phyloP scores from a whole-genome alignment of 2,113 vertebrate genomes.

The Seriola dumerili region DNA sequence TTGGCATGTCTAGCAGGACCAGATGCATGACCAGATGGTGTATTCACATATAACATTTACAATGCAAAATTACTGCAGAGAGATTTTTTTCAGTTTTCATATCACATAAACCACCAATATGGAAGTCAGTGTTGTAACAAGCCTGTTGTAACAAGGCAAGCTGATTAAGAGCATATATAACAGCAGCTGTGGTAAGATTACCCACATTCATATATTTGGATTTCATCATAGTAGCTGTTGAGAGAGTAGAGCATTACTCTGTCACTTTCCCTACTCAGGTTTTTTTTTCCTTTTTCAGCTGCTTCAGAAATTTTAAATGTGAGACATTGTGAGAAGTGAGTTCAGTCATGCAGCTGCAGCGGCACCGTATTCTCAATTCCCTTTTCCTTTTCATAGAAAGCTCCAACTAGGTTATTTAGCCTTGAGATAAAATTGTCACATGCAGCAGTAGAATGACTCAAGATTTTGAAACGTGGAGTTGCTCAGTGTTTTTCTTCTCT shows the following conservation, averaged over 20 bases:
- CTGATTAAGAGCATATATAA: slow-evolving; percentile 33
- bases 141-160: slow-evolving; percentile 33
- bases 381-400: slow-evolving; percentile 32
- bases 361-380: background rate
- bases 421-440: slow-evolving; percentile 15
- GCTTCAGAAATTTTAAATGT: background rate
- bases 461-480: background rate
- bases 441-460: background rate
- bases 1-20: slow-evolving; percentile 34
- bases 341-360: slow-evolving; percentile 3
- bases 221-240: slow-evolving; percentile 1
- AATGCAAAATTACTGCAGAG: slow-evolving; percentile 44
- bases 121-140: slow-evolving; percentile 27
- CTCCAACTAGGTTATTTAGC: slow-evolving; percentile 20
- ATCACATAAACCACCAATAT: slow-evolving; percentile 50
- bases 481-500: slow-evolving; percentile 12
- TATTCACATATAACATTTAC: slow-evolving; percentile 56
- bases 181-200: background rate
- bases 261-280: background rate
- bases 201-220: background rate
- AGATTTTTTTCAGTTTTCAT: slow-evolving; percentile 48
- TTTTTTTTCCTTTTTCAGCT: background rate
- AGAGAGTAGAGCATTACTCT: background rate
- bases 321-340: background rate
- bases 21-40: slow-evolving; percentile 66